A percentile compares a stretch with the other conserved stretches of the same genome.
These are phyloP conservation scores for Ifrita kowaldi DNA, from an alignment of 2,113 vertebrate genomes.

Conservation along the genomic window DNA sequence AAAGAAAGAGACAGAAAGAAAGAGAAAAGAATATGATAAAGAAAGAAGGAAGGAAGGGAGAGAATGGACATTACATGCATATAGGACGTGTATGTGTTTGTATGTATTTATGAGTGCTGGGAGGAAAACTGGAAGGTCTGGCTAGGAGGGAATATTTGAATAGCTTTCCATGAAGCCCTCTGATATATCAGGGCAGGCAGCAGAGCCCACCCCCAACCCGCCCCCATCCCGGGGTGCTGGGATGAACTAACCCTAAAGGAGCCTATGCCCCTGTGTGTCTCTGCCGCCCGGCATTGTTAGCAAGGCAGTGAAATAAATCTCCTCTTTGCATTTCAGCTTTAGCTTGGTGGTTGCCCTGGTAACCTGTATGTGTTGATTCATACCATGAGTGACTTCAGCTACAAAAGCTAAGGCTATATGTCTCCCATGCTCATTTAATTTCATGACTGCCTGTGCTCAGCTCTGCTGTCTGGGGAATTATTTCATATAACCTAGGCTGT, in stretches of 20 bases:
- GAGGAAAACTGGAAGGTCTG: not conserved
- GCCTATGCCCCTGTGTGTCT: not conserved
- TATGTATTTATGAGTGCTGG: not conserved
- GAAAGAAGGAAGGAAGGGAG: rapidly evolving
- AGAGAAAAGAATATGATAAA: too few species aligned
- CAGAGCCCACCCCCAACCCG: rapidly evolving
- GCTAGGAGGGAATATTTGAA: not conserved
- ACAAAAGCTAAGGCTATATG: not conserved
- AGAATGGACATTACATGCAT: not conserved
- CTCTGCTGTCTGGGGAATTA: not conserved
- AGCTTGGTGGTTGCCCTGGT: not conserved
- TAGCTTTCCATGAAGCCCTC: not conserved
- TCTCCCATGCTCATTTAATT: not conserved
- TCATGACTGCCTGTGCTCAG: not conserved
- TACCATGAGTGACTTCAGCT: not conserved
- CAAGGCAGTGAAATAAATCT: not conserved
- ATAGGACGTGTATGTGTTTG: not conserved
- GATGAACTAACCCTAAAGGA: not conserved
- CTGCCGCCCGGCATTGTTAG: not conserved
- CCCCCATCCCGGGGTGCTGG: rapidly evolving
- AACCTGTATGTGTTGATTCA: not conserved
- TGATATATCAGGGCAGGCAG: not conserved
- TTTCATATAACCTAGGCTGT: not conserved
- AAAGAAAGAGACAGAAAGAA: too few species aligned
- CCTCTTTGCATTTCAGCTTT: not conserved